Base-by-base conservation (phyloP, 2,888 invertebrate genomes). In the Drosophila mimetica region DNA sequence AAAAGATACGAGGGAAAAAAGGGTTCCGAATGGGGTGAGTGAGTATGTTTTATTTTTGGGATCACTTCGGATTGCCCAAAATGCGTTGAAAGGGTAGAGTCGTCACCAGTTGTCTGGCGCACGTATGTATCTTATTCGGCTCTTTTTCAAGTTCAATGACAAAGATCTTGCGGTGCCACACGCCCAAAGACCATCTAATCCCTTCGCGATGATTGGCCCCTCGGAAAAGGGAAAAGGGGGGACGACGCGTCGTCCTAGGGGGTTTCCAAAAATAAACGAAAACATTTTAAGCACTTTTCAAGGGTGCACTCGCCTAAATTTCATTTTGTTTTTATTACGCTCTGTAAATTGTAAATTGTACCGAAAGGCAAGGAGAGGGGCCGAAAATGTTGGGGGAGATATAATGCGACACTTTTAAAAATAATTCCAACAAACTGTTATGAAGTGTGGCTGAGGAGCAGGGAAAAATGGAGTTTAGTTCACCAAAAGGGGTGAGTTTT, bases 121-220 rank as follows among this genome's bases (percentile, higher is more conserved):
- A 71, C 61, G 50, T 63, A 59, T 34, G 50, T 63, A 59, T 34
- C 36, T 59, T 32, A 34, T 63, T 53, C 69, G 30, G 58, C 72
- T 72, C 79, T 61, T 71, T 85, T 87, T 89, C 89, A 89, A 88
- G 89, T 89, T 87, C 87, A 89, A 79, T 88, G 86, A 77, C 88
- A 76, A 79, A 54, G 71, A 86, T 86, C 75, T 83, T 82, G 84
- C 18, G 88, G 86, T 86, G 86, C 66, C 83, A 87, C 83, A 67
- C 80, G 75, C 69, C 72, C 52, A 47, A 71, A 77, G 69, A 50
- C 39, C 47, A 42, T 71, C 71, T 84, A 79, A 88, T 85, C 87
- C 79, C 74, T 63, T 54, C 30, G 53, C 71, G 59, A 69, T 74
- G 83, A 86, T 80, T 79, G 88, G 86, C 69, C 63, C 71, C 44